Conservation (phyloP, 2,888 invertebrate species). For the Lycophotia porphyrea region DNA sequence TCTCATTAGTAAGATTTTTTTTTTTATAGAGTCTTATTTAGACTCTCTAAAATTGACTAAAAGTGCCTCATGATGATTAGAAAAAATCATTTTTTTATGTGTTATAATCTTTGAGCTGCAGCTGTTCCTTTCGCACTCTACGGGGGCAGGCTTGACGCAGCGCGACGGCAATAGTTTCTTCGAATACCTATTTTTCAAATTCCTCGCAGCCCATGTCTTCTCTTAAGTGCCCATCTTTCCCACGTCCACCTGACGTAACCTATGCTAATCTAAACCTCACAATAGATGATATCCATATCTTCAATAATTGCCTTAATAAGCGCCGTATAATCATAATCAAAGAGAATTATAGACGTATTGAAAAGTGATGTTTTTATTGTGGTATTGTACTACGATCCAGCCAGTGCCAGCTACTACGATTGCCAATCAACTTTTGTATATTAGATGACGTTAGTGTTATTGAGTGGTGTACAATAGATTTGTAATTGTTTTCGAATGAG, state of each 20-base stretch:
- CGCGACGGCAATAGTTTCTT: too few relatives aligned
- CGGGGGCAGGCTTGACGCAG: too few relatives aligned
- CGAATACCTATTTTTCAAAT: too few relatives aligned
- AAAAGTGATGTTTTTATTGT: constrained; percentile 77
- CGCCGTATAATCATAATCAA: constrained; percentile 85
- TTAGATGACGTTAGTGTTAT: constrained; percentile 69
- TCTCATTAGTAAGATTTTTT: too few relatives aligned
- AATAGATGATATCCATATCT: constrained; percentile 79
- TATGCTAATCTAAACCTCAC: constrained; percentile 79
- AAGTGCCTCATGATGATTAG: too few relatives aligned
- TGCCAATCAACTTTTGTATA: constrained; percentile 80
- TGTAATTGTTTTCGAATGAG: constrained; percentile 78
- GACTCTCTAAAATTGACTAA: too few relatives aligned
- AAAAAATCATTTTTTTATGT: too few relatives aligned
- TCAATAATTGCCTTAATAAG: constrained; percentile 87
- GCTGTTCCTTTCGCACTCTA: too few relatives aligned
- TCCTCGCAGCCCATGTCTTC: too few relatives aligned
- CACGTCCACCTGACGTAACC: constrained; percentile 75
- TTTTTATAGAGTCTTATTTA: too few relatives aligned
- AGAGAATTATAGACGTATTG: constrained; percentile 84
- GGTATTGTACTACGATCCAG: constrained; percentile 70
- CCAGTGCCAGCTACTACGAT: constrained; percentile 58
- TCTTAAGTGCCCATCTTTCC: constrained; percentile 58
- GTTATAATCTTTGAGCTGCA: too few relatives aligned
- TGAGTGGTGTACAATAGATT: constrained; percentile 73